Conservation (phyloP, 1,140 invertebrate genomes). For the Chelonus insularis region DNA sequence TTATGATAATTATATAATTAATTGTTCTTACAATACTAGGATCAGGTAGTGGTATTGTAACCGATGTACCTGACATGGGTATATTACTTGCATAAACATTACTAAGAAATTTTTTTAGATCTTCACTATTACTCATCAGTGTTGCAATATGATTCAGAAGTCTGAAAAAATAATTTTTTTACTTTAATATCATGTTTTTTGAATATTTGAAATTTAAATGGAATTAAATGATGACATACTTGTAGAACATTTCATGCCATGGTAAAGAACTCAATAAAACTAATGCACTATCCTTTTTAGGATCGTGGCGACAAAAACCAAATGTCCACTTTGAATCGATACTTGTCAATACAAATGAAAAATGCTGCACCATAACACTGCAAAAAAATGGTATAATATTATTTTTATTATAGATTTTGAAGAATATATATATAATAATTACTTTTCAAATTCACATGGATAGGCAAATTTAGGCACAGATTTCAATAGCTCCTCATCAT, state of each 20-base stretch:
- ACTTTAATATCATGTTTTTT: constrained; percentile 10
- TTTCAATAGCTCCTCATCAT: constrained; percentile 76
- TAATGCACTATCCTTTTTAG: constrained; percentile 75
- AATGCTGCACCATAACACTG: constrained; percentile 77
- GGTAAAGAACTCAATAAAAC: constrained; percentile 84
- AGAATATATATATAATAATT: constrained; percentile 29
- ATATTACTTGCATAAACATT: constrained; percentile 68
- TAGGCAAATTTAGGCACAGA: constrained; percentile 83
- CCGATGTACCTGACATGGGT: constrained; percentile 53
- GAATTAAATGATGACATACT: constrained; percentile 57
- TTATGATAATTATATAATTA: too few species aligned
- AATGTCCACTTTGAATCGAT: constrained; percentile 94
- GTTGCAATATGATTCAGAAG: constrained; percentile 66
- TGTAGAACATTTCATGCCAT: constrained; percentile 96
- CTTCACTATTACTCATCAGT: constrained; percentile 59
- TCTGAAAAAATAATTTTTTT: constrained; percentile 41
- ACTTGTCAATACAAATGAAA: constrained; percentile 92
- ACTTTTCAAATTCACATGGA: constrained; percentile 81
- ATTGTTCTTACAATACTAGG: constrained; percentile 50
- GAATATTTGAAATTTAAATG: neutral
- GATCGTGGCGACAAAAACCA: constrained; percentile 92
- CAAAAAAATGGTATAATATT: constrained; percentile 33
- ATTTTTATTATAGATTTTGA: neutral
- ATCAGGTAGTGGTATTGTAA: constrained; percentile 53
- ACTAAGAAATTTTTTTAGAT: constrained; percentile 68